A percentile compares a stretch with the other conserved stretches of the same genome.
phyloP scores from a whole-genome alignment of 2,797 vertebrate species.

The Austrolebias charrua region DNA sequence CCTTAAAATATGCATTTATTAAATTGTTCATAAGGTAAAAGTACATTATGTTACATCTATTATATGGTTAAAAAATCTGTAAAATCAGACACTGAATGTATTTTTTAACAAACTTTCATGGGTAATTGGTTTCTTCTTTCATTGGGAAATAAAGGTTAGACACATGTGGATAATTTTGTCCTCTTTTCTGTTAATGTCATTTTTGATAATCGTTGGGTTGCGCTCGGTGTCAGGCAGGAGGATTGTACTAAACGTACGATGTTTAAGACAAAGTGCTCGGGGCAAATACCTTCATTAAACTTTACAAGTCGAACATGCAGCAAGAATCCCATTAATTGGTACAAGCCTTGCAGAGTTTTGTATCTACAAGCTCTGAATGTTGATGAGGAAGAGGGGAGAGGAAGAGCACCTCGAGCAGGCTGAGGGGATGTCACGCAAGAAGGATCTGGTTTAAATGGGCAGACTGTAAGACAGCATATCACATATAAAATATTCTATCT shows the following conservation, averaged over 20 bases:
- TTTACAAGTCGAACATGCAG: conserved; percentile 84
- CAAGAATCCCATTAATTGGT: conserved; percentile 93
- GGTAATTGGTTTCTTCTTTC: conserved; percentile 5
- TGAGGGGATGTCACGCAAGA: conserved; percentile 32
- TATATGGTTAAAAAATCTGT: not conserved
- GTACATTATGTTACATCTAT: not conserved
- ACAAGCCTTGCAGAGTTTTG: conserved; percentile 85
- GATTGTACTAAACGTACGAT: conserved; percentile 76
- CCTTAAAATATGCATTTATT: conserved; percentile 13
- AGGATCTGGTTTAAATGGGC: conserved; percentile 39
- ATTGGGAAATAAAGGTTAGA: not conserved
- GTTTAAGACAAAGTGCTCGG: conserved; percentile 79
- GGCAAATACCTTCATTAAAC: conserved; percentile 92
- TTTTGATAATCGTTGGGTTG: conserved; percentile 41
- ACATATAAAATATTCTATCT: conserved; percentile 20
- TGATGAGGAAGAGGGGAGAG: conserved; percentile 65
- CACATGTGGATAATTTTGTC: not conserved
- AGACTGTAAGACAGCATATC: conserved; percentile 11
- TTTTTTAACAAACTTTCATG: conserved; percentile 17
- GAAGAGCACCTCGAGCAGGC: conserved; percentile 43
- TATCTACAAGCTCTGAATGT: conserved; percentile 75
- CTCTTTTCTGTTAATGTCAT: conserved; percentile 60
- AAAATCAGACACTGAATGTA: not conserved
- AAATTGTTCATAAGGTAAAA: conserved; percentile 6
- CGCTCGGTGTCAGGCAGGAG: conserved; percentile 24